These are phyloP conservation scores for Athene cunicularia DNA, from an alignment of 2,113 vertebrate genomes.

Conservation along the genomic window DNA sequence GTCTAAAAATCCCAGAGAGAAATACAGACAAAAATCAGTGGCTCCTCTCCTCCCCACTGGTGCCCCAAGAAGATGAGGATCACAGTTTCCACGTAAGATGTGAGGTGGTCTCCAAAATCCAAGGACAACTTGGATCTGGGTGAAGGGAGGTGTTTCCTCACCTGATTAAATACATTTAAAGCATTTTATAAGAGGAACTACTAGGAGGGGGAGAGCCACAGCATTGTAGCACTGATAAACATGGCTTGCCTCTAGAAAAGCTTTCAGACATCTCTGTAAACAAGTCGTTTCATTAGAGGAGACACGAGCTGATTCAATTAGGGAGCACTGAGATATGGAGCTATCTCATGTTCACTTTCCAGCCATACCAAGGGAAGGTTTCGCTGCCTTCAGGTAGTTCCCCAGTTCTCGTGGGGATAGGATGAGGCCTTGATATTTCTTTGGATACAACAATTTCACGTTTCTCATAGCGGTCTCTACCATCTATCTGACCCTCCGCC, in stretches of 20 bases:
- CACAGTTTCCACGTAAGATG: background rate
- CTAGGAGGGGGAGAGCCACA: background rate
- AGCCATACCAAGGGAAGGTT: background rate
- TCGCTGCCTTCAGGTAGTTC: background rate
- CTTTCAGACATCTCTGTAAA: background rate
- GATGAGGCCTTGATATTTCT: accelerated
- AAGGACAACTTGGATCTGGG: background rate
- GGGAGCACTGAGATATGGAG: background rate
- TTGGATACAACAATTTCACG: background rate
- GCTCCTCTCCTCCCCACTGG: background rate
- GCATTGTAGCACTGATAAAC: background rate
- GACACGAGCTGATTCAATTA: background rate
- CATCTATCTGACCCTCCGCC: background rate
- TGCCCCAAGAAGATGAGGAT: background rate
- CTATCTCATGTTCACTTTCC: background rate
- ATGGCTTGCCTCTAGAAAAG: background rate
- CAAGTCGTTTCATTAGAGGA: background rate
- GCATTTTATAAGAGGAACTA: background rate
- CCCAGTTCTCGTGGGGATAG: background rate
- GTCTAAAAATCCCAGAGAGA: constrained; percentile 77
- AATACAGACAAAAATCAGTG: background rate
- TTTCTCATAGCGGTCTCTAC: background rate
- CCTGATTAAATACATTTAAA: background rate
- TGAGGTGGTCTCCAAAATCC: background rate
- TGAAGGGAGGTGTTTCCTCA: background rate